Base-by-base conservation (phyloP, 1,140 invertebrate genomes). In the Drosophila cardini region DNA sequence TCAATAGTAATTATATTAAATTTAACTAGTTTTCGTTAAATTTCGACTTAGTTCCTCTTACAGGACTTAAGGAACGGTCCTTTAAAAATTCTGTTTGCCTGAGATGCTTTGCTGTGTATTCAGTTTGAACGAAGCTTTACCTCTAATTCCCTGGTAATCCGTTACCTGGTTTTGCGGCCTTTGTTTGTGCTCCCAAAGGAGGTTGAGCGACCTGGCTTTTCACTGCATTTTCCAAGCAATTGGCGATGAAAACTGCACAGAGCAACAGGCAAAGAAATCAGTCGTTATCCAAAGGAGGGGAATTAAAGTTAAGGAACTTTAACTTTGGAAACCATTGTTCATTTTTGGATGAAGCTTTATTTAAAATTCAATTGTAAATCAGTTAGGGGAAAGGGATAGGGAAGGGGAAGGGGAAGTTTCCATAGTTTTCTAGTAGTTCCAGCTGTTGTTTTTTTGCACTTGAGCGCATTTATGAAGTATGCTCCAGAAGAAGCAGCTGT, bases 141-240 rank as follows among this genome's bases (percentile, higher is more conserved):
- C 9, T 26, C 4, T 36, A 55, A 55, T 36, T 10, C 36, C 9
- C 21, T 42, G 45, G 64, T 52, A 50, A 52, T 40, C 10, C 34
- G 15, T 57, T 50, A 2, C 13, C 15, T 38, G 48, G 30, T 30
- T 34, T 34, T 34, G 48, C 32, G 30, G 34, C 9, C 36, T 21
- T 61, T 61, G 55, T 48, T 30, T 58, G 34, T 42, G 42, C 7
- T 36, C n/a, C 15, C 32, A 2, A 21, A 15, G 61, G 26, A 3
- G 48, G 36, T 8, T 50, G 21, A 18, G 38, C 9, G 16, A 36
- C 21, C 15, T 2, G 45, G 56, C 38, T 58, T 68, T 65, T 80
- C 55, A 64, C 68, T 45, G 68, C 72, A 72, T 76, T 83, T 83
- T 79, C 60, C 76, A 83, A 72, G 68, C 72, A 72, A 83, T 76